Percentiles rank a stretch among this genome's conserved stretches.
Evolutionary conservation across 2,797 vertebrate species (phyloP).

Genomic region (Emydoidea blandingii): DNA sequence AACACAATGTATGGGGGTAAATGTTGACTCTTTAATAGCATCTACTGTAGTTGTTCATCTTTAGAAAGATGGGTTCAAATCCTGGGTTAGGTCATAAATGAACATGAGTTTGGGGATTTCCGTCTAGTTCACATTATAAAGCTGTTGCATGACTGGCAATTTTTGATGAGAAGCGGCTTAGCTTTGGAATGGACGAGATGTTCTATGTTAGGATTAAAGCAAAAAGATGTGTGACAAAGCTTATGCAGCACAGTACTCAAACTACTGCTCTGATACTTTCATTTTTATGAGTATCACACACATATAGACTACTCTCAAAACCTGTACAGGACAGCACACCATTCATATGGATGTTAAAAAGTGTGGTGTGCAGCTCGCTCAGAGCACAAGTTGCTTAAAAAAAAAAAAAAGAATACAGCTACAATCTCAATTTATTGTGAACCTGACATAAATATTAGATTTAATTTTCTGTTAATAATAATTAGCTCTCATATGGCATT

Average conservation of each 20-base stretch:
- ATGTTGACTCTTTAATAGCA: not conserved
- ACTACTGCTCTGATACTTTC: not conserved
- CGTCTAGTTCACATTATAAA: not conserved
- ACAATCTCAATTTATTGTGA: not conserved
- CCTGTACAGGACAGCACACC: not conserved
- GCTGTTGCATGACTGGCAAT: not conserved
- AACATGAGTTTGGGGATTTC: not conserved
- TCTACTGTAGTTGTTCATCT: not conserved
- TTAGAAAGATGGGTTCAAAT: not conserved
- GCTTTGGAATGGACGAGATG: not conserved
- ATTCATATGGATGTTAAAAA: not conserved
- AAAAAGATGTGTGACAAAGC: not conserved
- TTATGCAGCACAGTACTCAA: not conserved
- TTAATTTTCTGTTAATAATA: not conserved
- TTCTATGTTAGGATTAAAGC: not conserved
- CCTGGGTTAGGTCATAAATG: not conserved
- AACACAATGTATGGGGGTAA: not conserved
- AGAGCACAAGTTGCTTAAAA: not conserved
- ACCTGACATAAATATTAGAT: not conserved
- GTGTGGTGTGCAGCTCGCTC: not conserved
- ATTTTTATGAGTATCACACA: not conserved
- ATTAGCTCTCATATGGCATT: not conserved
- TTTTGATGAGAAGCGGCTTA: not conserved
- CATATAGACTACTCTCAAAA: not conserved
- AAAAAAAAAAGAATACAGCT: not conserved